Conservation (phyloP, 1,140 invertebrate genomes). For the Andrena cerasifolii region DNA sequence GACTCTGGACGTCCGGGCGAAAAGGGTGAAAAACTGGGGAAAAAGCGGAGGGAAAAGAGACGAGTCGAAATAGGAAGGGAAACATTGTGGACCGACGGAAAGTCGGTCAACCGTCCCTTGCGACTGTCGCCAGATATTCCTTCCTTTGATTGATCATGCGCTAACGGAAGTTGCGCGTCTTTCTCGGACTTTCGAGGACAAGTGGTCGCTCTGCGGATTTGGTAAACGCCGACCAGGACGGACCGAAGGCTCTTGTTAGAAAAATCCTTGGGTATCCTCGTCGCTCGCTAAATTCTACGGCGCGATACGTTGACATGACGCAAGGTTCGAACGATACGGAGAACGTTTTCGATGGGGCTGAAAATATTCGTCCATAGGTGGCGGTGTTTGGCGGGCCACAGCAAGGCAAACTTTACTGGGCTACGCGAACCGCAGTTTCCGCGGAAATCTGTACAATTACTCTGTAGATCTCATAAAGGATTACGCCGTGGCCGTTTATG, state of each 20-base stretch:
- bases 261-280: no score
- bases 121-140: slow-evolving; percentile 26
- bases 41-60: neutral
- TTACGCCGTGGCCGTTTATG: neutral
- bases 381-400: no score
- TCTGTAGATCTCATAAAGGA: neutral
- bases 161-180: slow-evolving; percentile 22
- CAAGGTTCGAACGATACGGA: no score
- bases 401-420: neutral
- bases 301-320: no score
- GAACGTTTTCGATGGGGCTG: no score
- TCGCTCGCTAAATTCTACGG: no score
- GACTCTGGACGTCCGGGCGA: neutral
- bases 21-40: slow-evolving; percentile 1
- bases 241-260: no score
- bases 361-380: no score
- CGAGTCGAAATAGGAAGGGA: neutral
- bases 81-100: neutral
- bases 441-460: neutral
- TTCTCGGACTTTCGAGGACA: slow-evolving; percentile 26
- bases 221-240: neutral
- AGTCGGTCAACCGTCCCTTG: slow-evolving; percentile 34
- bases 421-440: neutral
- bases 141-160: slow-evolving; percentile 60
- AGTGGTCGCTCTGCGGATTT: neutral